phyloP scores from a whole-genome alignment of 2,888 invertebrate genomes.

The Cataglyphis livida region DNA sequence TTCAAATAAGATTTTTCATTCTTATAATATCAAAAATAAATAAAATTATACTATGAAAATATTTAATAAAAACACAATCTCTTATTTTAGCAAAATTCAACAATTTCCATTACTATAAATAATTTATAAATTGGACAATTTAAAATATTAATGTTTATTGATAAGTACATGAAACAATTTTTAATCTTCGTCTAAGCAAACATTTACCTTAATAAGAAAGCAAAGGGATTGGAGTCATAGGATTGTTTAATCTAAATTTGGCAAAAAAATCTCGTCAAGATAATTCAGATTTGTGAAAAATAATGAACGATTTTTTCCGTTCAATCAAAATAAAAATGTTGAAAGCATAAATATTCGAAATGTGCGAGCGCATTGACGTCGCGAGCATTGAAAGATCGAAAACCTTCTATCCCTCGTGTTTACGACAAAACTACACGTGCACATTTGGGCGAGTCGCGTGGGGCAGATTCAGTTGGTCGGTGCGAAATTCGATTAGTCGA shows the following conservation, averaged over 20 bases:
- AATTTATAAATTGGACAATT: background rate
- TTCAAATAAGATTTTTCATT: background rate
- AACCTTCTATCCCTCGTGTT: constrained; percentile 22
- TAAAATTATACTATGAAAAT: background rate
- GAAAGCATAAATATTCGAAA: constrained; percentile 14
- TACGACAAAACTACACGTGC: constrained; percentile 33
- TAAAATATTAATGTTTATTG: background rate
- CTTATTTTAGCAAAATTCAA: constrained; percentile 1
- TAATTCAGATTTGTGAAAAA: background rate
- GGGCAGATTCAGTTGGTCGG: constrained; percentile 75
- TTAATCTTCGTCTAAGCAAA: background rate
- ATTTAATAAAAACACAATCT: background rate
- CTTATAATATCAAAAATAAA: background rate
- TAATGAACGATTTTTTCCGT: background rate
- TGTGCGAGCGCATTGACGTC: constrained; percentile 26
- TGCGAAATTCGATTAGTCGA: constrained; percentile 81
- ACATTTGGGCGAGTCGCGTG: constrained; percentile 59
- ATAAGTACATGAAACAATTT: background rate
- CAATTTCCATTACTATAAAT: background rate
- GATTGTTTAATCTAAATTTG: background rate
- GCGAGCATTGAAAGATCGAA: constrained; percentile 11
- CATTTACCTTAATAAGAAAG: background rate
- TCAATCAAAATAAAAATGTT: constrained; percentile 12
- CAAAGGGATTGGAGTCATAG: background rate
- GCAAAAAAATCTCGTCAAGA: background rate